phyloP scores from a whole-genome alignment of 2,888 invertebrate genomes.

The Cheilosia vernalis region DNA sequence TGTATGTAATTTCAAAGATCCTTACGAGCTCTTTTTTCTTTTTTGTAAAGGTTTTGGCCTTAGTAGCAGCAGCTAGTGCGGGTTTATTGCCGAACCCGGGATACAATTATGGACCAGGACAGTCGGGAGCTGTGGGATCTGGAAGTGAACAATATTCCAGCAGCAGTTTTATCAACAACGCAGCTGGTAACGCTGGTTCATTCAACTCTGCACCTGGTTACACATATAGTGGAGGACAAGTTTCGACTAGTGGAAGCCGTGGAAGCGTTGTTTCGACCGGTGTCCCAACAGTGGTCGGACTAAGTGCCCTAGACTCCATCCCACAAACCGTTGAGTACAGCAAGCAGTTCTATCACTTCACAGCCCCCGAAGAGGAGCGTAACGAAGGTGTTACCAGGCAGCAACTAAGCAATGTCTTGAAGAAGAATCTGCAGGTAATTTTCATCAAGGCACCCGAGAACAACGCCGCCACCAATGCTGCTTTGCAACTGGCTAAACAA shows the following conservation, averaged over 20 bases:
- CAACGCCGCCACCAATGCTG: constrained; percentile 80
- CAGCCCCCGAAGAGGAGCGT: constrained; percentile 78
- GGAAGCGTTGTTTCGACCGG: background rate
- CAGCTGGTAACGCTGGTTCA: background rate
- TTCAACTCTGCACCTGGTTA: background rate
- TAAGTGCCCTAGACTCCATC: constrained; percentile 32
- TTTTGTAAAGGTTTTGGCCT: constrained; percentile 17
- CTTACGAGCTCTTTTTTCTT: background rate
- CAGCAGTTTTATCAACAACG: too few species aligned
- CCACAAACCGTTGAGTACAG: constrained; percentile 60
- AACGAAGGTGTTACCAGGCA: constrained; percentile 74
- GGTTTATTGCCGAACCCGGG: constrained; percentile 6
- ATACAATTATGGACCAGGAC: constrained; percentile 38
- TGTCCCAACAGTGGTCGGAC: constrained; percentile 57
- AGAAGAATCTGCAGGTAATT: constrained; percentile 80
- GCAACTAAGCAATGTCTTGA: constrained; percentile 72
- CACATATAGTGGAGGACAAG: background rate
- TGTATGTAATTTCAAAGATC: background rate
- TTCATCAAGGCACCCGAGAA: constrained; percentile 82
- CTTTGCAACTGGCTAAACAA: constrained; percentile 80
- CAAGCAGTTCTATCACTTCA: constrained; percentile 79
- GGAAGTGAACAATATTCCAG: background rate
- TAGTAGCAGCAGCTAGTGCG: constrained; percentile 21
- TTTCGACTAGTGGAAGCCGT: background rate
- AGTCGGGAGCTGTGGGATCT: background rate